Conservation (phyloP, 2,888 invertebrate genomes). For the Erebia aethiops region DNA sequence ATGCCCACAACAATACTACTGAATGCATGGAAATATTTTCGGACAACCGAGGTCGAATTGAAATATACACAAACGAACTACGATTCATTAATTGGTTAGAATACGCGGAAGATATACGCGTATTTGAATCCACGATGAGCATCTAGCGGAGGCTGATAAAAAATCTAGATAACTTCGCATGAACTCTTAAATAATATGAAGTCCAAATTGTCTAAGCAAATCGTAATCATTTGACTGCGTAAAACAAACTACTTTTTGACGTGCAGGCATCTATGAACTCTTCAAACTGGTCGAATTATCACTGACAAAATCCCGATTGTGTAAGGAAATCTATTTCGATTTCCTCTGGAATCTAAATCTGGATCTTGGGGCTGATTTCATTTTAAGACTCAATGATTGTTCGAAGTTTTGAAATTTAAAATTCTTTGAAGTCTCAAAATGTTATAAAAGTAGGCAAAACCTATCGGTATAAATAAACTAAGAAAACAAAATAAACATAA, state of each 20-base stretch:
- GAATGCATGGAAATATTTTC: conserved; percentile 56
- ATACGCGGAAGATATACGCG: neutral
- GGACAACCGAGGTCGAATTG: conserved; percentile 57
- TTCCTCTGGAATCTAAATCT: too few species aligned
- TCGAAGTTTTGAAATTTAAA: too few species aligned
- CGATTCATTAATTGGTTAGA: conserved; percentile 11
- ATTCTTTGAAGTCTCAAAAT: too few species aligned
- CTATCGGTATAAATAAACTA: neutral
- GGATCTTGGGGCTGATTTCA: too few species aligned
- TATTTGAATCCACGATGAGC: neutral
- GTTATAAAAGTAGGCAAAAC: neutral
- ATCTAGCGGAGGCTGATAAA: neutral
- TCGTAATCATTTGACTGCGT: too few species aligned
- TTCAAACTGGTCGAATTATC: too few species aligned
- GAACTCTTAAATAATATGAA: neutral
- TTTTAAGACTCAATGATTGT: too few species aligned
- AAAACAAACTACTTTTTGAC: too few species aligned
- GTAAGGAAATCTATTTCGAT: too few species aligned
- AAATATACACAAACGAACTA: conserved; percentile 28
- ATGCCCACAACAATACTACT: conserved; percentile 41
- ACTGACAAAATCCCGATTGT: too few species aligned
- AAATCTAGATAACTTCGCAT: neutral
- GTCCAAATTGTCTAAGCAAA: too few species aligned
- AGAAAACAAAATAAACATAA: neutral
- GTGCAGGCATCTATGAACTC: too few species aligned